phyloP scores from a whole-genome alignment of 2,113 vertebrate species.

The Cephalopholis sonnerati region DNA sequence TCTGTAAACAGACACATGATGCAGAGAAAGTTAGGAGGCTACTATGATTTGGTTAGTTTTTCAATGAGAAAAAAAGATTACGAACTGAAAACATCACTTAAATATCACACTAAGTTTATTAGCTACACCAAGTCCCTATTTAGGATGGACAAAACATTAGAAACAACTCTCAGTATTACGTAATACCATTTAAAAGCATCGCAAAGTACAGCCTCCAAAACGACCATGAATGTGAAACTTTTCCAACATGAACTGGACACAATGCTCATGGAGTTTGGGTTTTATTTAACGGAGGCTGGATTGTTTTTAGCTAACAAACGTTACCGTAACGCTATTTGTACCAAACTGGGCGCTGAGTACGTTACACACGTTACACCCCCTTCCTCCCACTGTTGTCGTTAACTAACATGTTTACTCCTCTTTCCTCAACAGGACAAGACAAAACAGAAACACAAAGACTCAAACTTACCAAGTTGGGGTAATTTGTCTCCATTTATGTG shows the following conservation, averaged over 20 bases:
- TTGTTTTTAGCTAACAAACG: background rate
- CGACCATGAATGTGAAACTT: background rate
- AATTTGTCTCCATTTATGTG: constrained; percentile 59
- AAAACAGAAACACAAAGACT: background rate
- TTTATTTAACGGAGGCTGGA: background rate
- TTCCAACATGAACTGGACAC: background rate
- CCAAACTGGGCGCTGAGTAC: too few relatives aligned
- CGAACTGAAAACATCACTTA: too few relatives aligned
- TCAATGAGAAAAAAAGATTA: background rate
- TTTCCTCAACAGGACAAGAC: background rate
- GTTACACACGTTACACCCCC: too few relatives aligned
- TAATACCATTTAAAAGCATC: background rate
- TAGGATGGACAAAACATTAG: background rate
- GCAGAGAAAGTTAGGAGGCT: background rate
- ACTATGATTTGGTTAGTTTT: background rate
- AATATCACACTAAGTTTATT: too few relatives aligned
- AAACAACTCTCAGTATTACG: background rate
- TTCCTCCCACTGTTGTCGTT: too few relatives aligned
- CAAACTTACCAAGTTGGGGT: constrained; percentile 53
- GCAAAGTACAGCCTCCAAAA: background rate
- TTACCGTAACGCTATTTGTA: too few relatives aligned
- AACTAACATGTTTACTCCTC: background rate
- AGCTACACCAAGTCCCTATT: too few relatives aligned
- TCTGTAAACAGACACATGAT: constrained; percentile 61
- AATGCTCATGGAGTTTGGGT: background rate